Evolutionary conservation across 2,888 invertebrate species (phyloP).

Genomic region (Argyresthia albistria): DNA sequence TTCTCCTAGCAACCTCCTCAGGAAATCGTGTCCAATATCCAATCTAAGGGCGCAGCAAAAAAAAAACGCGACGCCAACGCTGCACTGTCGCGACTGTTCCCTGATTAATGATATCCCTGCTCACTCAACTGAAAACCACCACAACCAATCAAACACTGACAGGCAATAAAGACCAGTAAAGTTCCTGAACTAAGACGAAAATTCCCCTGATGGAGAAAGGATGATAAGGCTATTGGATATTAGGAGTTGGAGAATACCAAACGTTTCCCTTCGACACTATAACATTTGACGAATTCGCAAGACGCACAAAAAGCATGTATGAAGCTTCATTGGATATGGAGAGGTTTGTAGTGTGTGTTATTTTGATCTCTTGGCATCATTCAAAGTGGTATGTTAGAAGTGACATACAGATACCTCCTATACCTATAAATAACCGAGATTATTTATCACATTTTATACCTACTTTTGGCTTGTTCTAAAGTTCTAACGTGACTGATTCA

Average conservation of each 20-base stretch:
- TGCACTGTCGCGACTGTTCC: constrained; percentile 67
- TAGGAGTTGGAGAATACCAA: constrained; percentile 52
- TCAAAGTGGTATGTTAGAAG: background rate
- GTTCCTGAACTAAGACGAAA: background rate
- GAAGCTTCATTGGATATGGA: constrained; percentile 29
- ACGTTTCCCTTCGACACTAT: constrained; percentile 66
- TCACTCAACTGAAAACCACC: constrained; percentile 48
- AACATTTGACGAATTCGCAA: constrained; percentile 71
- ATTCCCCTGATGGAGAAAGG: constrained; percentile 13
- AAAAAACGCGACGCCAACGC: constrained; percentile 63
- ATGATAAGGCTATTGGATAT: constrained; percentile 11
- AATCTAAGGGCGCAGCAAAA: constrained; percentile 63
- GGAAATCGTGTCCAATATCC: constrained; percentile 68
- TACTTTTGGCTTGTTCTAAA: too few species aligned
- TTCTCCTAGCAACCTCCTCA: constrained; percentile 31
- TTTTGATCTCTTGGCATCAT: background rate
- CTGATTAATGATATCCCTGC: constrained; percentile 67
- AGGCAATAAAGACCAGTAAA: constrained; percentile 15
- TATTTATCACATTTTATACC: too few species aligned
- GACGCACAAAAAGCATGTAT: constrained; percentile 27
- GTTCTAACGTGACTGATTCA: too few species aligned
- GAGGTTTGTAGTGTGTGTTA: constrained; percentile 4
- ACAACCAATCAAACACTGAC: constrained; percentile 14
- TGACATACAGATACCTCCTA: too few species aligned
- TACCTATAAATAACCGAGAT: too few species aligned